Evolutionary conservation across 1,140 invertebrate genomes (phyloP).

Genomic region (Diachasmimorpha longicaudata): DNA sequence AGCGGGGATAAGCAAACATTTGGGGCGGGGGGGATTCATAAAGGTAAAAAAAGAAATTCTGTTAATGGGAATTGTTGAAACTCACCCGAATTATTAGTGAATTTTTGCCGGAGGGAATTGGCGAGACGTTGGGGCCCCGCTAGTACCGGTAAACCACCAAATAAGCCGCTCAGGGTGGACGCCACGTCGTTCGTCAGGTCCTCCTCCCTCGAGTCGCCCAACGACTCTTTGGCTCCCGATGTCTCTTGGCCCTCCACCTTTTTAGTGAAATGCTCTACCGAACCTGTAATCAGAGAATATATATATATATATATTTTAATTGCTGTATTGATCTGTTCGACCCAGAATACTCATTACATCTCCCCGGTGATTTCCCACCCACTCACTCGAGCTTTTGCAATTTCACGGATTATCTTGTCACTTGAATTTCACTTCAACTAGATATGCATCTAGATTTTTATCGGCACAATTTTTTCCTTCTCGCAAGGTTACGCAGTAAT

Average conservation of each 20-base stretch:
- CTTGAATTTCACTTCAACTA: too few relatives aligned
- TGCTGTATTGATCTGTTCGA: neutral
- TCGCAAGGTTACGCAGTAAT: too few relatives aligned
- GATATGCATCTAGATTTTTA: too few relatives aligned
- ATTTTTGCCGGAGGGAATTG: constrained; percentile 57
- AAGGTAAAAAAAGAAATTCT: neutral
- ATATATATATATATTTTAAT: neutral
- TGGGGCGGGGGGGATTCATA: neutral
- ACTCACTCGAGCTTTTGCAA: neutral
- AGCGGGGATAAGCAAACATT: neutral
- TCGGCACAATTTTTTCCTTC: too few relatives aligned
- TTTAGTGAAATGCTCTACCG: constrained; percentile 57
- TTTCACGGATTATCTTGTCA: too few relatives aligned
- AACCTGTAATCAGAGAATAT: constrained; percentile 39
- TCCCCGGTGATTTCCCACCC: neutral
- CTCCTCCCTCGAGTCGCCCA: constrained; percentile 55
- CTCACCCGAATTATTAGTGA: constrained; percentile 59
- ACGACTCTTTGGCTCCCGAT: constrained; percentile 56
- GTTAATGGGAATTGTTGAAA: constrained; percentile 15
- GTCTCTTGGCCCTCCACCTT: constrained; percentile 63
- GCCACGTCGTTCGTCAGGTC: constrained; percentile 50
- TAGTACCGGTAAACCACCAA: constrained; percentile 58
- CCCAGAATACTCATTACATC: neutral
- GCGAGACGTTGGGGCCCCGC: constrained; percentile 61
- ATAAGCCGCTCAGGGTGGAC: constrained; percentile 55